Evolutionary conservation across 2,113 vertebrate species (phyloP).

Genomic region (Pipa parva): DNA sequence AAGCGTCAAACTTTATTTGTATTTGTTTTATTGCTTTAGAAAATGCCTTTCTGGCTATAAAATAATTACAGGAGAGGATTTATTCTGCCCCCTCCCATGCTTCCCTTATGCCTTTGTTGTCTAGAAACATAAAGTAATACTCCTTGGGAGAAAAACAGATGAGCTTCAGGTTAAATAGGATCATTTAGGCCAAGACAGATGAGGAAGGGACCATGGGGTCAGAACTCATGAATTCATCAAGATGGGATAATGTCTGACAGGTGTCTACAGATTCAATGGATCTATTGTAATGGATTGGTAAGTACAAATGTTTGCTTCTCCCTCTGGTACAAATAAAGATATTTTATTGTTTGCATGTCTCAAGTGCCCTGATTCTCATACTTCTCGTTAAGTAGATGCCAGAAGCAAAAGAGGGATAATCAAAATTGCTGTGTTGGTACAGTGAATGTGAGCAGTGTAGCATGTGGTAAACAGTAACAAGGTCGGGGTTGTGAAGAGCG

Average conservation of each 20-base stretch:
- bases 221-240: constrained; percentile 35
- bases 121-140: constrained; percentile 33
- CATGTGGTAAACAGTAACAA: constrained; percentile 13
- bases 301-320: constrained; percentile 37
- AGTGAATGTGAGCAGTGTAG: constrained; percentile 17
- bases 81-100: constrained; percentile 14
- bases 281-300: constrained; percentile 25
- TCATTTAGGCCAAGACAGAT: constrained; percentile 35
- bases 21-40: constrained; percentile 15
- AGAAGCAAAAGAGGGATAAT: constrained; percentile 27
- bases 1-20: constrained; percentile 8
- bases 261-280: constrained; percentile 28
- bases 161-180: constrained; percentile 40
- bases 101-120: constrained; percentile 15
- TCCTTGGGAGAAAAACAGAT: constrained; percentile 28
- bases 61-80: constrained; percentile 16
- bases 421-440: constrained; percentile 27
- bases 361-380: constrained; percentile 12
- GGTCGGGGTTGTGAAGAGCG: constrained; percentile 19
- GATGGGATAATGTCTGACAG: constrained; percentile 38
- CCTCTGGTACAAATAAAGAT: constrained; percentile 21
- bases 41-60: constrained; percentile 5
- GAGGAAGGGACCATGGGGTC: constrained; percentile 24
- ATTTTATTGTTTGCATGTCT: constrained; percentile 39
- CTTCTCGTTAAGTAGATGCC: constrained; percentile 32